Conservation (phyloP, 2,113 vertebrate species). For the Pangasianodon gigas region DNA sequence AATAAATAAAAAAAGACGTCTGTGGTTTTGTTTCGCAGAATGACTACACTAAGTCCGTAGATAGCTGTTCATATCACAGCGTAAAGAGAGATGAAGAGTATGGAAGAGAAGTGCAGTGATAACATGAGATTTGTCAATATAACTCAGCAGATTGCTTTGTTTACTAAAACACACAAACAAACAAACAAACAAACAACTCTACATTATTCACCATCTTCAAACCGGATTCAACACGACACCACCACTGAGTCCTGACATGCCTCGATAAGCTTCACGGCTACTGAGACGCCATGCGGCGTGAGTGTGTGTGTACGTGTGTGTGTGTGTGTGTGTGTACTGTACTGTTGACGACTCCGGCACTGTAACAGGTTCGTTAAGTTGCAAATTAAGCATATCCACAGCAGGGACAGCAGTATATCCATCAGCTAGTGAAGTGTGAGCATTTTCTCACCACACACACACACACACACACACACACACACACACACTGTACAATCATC, state of each 20-base stretch:
- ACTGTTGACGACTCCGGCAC: conserved; percentile 17
- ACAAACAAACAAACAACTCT: conserved; percentile 2
- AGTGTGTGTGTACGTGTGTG: conserved; percentile 23
- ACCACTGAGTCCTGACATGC: conserved; percentile 13
- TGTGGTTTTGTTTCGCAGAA: not conserved
- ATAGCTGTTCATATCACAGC: not conserved
- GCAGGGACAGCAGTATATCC: conserved; percentile 44
- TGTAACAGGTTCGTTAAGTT: conserved; percentile 51
- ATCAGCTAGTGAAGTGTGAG: conserved; percentile 53
- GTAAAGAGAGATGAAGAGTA: not conserved
- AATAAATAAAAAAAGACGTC: not conserved
- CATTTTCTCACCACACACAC: not conserved
- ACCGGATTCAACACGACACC: not conserved
- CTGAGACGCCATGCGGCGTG: conserved; percentile 1
- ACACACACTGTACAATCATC: conserved; percentile 20
- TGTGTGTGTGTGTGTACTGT: conserved; percentile 16
- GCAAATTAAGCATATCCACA: conserved; percentile 54
- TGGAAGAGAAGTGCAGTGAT: not conserved
- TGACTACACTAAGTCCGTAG: not conserved
- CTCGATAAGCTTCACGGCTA: not conserved
- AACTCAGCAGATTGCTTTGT: not conserved
- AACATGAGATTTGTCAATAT: not conserved
- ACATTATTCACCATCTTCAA: conserved; percentile 26
- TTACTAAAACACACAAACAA: not conserved
- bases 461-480: conserved; percentile 28